phyloP scores from a whole-genome alignment of 2,888 invertebrate genomes.

The Hydrotaea cyrtoneurina region DNA sequence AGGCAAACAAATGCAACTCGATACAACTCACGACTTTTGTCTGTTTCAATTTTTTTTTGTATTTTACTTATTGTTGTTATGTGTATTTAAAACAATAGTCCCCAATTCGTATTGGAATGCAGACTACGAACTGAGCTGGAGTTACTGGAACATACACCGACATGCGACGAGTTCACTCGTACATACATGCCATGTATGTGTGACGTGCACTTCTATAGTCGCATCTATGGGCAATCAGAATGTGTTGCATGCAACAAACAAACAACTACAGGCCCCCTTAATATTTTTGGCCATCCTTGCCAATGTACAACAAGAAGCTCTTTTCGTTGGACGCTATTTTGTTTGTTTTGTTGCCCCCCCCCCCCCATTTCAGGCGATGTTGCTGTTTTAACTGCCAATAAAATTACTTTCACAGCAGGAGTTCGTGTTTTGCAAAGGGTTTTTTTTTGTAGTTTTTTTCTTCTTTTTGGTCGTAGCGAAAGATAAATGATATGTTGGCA shows the following conservation, averaged over 20 bases:
- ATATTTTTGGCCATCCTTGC: neutral
- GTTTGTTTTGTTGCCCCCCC: neutral
- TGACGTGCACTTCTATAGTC: too few species aligned
- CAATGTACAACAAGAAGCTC: slow-evolving; percentile 15
- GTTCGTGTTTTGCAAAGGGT: slow-evolving; percentile 29
- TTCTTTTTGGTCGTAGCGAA: neutral
- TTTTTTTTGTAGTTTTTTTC: neutral
- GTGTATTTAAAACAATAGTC: slow-evolving; percentile 12
- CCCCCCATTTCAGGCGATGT: neutral
- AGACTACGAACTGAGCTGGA: neutral
- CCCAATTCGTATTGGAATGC: slow-evolving; percentile 12
- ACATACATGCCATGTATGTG: too few species aligned
- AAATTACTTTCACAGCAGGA: slow-evolving; percentile 62
- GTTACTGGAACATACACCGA: neutral
- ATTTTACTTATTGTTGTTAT: neutral
- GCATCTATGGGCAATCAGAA: neutral
- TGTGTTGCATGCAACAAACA: slow-evolving; percentile 20
- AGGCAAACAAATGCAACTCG: slow-evolving; percentile 44
- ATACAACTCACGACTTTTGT: slow-evolving; percentile 56
- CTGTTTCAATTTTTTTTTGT: neutral
- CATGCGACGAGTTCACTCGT: neutral
- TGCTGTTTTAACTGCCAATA: slow-evolving; percentile 51
- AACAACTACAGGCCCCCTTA: neutral
- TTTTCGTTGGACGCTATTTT: neutral
- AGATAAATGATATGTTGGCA: slow-evolving; percentile 18